Base-by-base conservation (phyloP, 2,797 vertebrate genomes). In the Clarias pachynema region DNA sequence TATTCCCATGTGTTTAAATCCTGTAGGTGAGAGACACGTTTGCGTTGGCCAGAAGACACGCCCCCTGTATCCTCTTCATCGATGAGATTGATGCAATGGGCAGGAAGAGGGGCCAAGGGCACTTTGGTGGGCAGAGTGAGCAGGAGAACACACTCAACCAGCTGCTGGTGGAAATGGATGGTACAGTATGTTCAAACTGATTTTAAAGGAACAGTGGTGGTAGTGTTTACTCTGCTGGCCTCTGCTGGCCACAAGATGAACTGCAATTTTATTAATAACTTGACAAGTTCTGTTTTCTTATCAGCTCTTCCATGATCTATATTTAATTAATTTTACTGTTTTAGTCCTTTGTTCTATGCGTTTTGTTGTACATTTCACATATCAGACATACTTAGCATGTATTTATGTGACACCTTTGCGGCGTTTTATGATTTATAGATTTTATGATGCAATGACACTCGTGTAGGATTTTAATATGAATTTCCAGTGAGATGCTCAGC, bases 71-170 rank as follows among this genome's bases (percentile, higher is more conserved):
- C 83, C 91, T 97, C 5, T 96, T 97, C 69, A 96, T 97, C 10
- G 96, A 97, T 34, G 96, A 97, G 91, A 96, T 97, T 0, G 96
- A 97, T n/a, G 95, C 95, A 0, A 91, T 96, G 9, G 96, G 95
- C 66, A 92, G 93, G 73, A 96, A 95, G 79, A 90, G 96, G 87
- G 94, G 95, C 60, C 81, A 68, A 0, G 95, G 94, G 12, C 92
- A 91, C 84, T 92, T 93, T 9, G 94, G 94, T 62, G 92, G 92
- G 22, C 93, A 95, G 83, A 96, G 92, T 0, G 95, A 97, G 89
- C 96, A 95, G 87, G 96, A 97, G 89, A 97, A 95, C 89, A 96
- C 96, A 0, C 93, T 96, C 82, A 96, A 96, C 90, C 96, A 96
- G 91, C 85, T 96, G 90, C 94, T 96, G 0, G 95, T 96, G 82